Evolutionary conservation across 2,888 invertebrate genomes (phyloP).

Genomic region (Biston betularia): DNA sequence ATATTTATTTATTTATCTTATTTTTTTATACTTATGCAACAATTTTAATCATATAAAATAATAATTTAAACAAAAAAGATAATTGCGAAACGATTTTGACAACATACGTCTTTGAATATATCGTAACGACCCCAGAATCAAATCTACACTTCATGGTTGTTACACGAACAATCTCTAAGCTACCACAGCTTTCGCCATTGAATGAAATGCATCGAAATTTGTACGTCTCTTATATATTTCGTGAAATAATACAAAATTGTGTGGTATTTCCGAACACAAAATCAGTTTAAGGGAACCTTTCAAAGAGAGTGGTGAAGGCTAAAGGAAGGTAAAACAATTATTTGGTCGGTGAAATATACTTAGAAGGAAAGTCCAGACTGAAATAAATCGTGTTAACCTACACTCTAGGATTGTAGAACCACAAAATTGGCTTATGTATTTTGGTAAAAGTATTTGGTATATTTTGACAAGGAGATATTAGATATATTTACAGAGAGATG

Average conservation of each 20-base stretch:
- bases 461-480: not conserved
- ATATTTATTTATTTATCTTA: too few species aligned
- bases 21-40: too few species aligned
- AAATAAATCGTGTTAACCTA: not conserved
- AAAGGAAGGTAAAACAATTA: constrained; percentile 71
- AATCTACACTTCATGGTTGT: too few species aligned
- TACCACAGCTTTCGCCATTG: not conserved
- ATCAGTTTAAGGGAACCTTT: constrained; percentile 71
- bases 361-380: constrained; percentile 1
- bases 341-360: constrained; percentile 33
- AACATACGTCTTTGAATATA: too few species aligned
- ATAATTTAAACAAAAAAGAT: too few species aligned
- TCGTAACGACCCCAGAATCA: too few species aligned
- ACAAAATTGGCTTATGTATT: not conserved
- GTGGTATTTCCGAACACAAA: constrained; percentile 59
- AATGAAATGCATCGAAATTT: not conserved
- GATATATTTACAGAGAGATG: too few species aligned
- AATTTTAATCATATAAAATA: too few species aligned
- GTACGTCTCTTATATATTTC: constrained; percentile 13
- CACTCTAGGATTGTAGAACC: not conserved
- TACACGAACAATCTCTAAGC: too few species aligned
- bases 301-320: constrained; percentile 60
- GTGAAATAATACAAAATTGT: constrained; percentile 37
- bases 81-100: too few species aligned
- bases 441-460: not conserved